Base-by-base conservation (phyloP, 2,797 vertebrate genomes). In the Gorsachius magnificus region DNA sequence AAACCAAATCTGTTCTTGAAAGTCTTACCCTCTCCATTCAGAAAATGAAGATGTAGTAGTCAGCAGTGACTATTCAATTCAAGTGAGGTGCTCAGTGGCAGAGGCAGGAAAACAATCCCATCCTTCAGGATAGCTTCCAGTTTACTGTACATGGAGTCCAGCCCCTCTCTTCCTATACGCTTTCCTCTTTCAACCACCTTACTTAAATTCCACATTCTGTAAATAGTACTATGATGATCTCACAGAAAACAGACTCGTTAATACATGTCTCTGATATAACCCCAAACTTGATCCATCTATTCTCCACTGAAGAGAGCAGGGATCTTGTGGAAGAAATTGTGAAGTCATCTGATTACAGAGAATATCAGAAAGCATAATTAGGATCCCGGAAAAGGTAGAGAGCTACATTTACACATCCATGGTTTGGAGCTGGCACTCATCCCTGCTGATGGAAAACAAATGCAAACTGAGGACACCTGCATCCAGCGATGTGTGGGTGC, bases 1-100 rank as follows among this genome's bases (percentile, higher is more conserved):
- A 45, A 43, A 82, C 0, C 4, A 51, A 7, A 15, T 54, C 33
- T 63, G 53, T 28, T 29, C 17, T n/a, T 68, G 29, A 29, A 28
- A 58, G 22, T 20, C 22, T 66, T 45, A 51, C 0, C 0, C 3
- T 45, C 4, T 80, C 19, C 38, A 58, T 28, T 76, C 35, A 58
- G 71, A 83, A 86, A 72, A 83, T 10, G 11, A 69, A 77, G 36
- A 36, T 45, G 7, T 35, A 58, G 7, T 38, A 54, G 10, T 53
- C 33, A 63, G 21, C 24, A 66, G 13, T 36, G 48, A 78, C 5
- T 35, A 11, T 4, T 29, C 35, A 63, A 18, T 58, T 68, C 58
- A 64, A 69, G 60, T 22, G 38, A 87, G 1, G 2, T n/a, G 5
- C 64, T 72, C 35, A 21, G 36, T 15, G 26, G 15, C 17, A 88